Percentiles rank a stretch among this genome's conserved stretches.
Conservation (phyloP, 2,888 invertebrate species). For the Oxytorus armatus region DNA sequence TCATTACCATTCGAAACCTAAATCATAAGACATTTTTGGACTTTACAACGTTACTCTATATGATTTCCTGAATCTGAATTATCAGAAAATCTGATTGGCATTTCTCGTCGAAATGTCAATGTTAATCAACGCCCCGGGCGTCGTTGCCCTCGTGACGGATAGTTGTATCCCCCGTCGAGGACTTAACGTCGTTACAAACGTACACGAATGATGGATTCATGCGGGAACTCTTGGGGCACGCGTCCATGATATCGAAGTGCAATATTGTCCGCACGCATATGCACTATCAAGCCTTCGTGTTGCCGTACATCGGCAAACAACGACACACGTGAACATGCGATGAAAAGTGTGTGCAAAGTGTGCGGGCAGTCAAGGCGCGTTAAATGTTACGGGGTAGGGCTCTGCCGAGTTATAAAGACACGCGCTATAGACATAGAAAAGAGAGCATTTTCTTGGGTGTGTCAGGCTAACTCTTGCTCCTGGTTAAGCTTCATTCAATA, state of each 20-base stretch:
- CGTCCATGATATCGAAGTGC: conserved; percentile 56
- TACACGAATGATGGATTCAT: conserved; percentile 21
- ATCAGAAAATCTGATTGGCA: conserved; percentile 4
- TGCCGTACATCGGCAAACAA: conserved; percentile 10
- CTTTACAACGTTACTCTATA: not conserved
- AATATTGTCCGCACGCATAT: conserved; percentile 33
- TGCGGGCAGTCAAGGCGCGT: conserved; percentile 62
- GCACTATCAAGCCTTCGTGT: conserved; percentile 27
- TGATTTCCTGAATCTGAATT: conserved; percentile 11
- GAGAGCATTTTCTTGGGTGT: conserved; percentile 83
- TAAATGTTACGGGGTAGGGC: conserved; percentile 80
- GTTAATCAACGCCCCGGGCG: conserved; percentile 66
- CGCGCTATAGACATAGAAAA: conserved; percentile 69
- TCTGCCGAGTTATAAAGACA: conserved; percentile 50
- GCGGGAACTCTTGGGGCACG: conserved; percentile 56
- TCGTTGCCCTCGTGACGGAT: conserved; percentile 51
- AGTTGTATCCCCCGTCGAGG: conserved; percentile 21
- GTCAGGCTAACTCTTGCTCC: conserved; percentile 64
- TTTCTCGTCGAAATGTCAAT: conserved; percentile 69
- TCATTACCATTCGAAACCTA: too few species aligned
- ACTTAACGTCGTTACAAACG: too few species aligned
- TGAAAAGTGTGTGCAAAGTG: conserved; percentile 40
- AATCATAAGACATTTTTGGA: too few species aligned
- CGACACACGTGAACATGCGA: conserved; percentile 59
- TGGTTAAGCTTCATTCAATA: conserved; percentile 58